Conservation (phyloP, 2,888 invertebrate genomes). For the Pterostichus niger region DNA sequence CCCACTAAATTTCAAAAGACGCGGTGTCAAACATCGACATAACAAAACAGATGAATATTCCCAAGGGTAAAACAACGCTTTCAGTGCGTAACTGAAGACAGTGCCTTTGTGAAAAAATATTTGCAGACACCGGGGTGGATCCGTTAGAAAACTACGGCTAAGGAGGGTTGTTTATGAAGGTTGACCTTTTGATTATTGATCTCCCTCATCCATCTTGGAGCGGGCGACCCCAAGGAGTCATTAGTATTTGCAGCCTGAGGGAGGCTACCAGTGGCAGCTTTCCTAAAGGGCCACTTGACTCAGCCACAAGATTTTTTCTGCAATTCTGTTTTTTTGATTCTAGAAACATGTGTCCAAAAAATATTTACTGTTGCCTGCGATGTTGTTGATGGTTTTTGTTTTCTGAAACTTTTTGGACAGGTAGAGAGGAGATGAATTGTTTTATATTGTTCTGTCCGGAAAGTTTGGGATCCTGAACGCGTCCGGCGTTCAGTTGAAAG, state of each 20-base stretch:
- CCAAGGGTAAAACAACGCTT: background rate
- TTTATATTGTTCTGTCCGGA: background rate
- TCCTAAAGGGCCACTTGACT: constrained; percentile 62
- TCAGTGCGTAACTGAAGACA: constrained; percentile 10
- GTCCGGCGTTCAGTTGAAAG: no score
- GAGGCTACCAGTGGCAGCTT: constrained; percentile 53
- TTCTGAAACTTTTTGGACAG: background rate
- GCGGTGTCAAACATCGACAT: background rate
- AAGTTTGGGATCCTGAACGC: background rate
- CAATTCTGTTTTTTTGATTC: constrained; percentile 9
- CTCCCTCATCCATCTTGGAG: constrained; percentile 62
- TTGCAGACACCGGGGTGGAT: constrained; percentile 35
- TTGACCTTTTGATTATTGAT: constrained; percentile 67
- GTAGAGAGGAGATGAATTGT: background rate
- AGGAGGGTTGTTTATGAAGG: constrained; percentile 67
- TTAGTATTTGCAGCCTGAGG: constrained; percentile 65
- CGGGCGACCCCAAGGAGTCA: constrained; percentile 65
- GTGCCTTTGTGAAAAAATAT: constrained; percentile 32
- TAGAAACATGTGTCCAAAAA: constrained; percentile 24
- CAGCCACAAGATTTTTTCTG: constrained; percentile 25
- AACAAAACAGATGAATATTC: constrained; percentile 1
- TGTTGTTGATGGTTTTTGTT: constrained; percentile 11
- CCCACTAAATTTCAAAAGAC: constrained; percentile 1
- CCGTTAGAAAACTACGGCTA: constrained; percentile 52
- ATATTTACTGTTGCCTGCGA: constrained; percentile 12